phyloP scores from a whole-genome alignment of 2,797 vertebrate genomes.

The Myotis findleyi region DNA sequence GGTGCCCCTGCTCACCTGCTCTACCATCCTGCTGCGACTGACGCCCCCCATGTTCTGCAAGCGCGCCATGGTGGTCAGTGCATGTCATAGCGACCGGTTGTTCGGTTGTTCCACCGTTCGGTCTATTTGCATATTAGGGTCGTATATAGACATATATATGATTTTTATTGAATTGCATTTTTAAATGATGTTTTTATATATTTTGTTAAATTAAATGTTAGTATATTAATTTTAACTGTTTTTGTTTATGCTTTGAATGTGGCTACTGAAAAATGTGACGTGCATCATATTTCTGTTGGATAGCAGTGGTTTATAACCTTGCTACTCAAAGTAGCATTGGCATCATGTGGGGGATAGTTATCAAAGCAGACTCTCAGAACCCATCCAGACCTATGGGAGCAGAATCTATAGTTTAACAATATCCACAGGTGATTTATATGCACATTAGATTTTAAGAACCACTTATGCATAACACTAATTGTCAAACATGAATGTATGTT shows the following conservation, averaged over 20 bases:
- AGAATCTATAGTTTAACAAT: neutral
- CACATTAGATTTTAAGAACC: conserved; percentile 51
- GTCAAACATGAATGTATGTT: neutral
- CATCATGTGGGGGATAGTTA: neutral
- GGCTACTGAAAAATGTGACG: neutral
- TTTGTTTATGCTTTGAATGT: neutral
- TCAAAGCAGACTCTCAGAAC: neutral
- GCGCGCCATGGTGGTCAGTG: too few species aligned
- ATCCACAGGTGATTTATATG: neutral
- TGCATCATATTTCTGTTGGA: neutral
- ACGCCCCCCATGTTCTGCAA: too few species aligned
- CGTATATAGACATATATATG: too few species aligned
- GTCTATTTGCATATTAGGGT: too few species aligned
- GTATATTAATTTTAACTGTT: neutral
- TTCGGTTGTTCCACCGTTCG: too few species aligned
- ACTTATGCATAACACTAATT: neutral
- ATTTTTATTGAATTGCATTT: neutral
- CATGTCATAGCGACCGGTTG: too few species aligned
- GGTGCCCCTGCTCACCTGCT: too few species aligned
- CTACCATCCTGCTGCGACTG: too few species aligned
- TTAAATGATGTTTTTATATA: neutral
- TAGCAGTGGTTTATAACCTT: neutral
- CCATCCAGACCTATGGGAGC: neutral
- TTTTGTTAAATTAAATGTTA: neutral
- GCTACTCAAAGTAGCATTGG: neutral